These are phyloP conservation scores for Anadara kagoshimensis DNA, from an alignment of 1,140 invertebrate genomes.

Conservation along the genomic window DNA sequence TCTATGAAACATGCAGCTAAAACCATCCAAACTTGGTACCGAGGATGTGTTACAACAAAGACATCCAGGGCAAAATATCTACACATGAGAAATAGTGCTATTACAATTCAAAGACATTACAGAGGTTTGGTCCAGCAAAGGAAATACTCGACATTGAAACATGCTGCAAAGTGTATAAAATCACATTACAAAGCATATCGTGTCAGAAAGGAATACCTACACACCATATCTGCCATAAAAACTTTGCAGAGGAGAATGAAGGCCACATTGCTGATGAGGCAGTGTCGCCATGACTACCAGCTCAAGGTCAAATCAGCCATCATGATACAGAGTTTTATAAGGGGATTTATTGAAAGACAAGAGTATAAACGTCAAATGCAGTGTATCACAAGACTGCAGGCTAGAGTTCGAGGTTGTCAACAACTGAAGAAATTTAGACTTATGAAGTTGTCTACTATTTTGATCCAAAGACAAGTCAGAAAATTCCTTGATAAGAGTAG, in stretches of 20 bases:
- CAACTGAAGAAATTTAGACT: no score
- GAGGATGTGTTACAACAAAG: neutral
- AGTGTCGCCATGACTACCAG: conserved; percentile 1
- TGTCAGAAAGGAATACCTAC: conserved; percentile 2
- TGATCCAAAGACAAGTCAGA: no score
- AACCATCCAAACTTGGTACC: conserved; percentile 1
- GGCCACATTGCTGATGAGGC: neutral
- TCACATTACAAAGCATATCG: conserved; percentile 14
- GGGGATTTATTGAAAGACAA: conserved; percentile 14
- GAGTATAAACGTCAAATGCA: neutral
- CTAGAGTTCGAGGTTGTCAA: no score
- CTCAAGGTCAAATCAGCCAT: neutral
- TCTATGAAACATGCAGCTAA: neutral
- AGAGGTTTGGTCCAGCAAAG: conserved; percentile 24
- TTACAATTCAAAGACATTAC: conserved; percentile 33
- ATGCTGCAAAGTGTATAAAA: conserved; percentile 47
- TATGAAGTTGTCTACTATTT: no score
- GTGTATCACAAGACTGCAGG: neutral
- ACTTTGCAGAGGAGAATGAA: conserved; percentile 39
- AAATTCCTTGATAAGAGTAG: no score
- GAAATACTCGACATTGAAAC: neutral
- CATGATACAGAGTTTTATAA: conserved; percentile 12
- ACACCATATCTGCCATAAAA: conserved; percentile 6
- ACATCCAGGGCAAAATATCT: conserved; percentile 13
- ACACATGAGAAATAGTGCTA: conserved; percentile 12